phyloP scores from a whole-genome alignment of 2,797 vertebrate species.

The Picus viridis region DNA sequence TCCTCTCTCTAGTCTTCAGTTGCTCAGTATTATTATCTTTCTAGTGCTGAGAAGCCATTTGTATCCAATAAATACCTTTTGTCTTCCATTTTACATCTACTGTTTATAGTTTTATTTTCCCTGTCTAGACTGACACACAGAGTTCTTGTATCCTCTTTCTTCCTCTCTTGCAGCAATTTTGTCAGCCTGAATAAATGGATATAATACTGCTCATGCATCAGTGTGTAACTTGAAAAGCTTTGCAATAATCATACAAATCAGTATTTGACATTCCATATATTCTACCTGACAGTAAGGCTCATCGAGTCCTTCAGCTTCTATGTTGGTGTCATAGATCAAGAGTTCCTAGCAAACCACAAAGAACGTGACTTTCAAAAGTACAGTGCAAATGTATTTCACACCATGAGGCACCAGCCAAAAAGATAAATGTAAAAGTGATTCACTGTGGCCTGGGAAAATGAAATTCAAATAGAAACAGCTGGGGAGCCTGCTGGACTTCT shows the following conservation, averaged over 20 bases:
- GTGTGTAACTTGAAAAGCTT: neutral
- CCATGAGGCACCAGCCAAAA: neutral
- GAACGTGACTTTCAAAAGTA: neutral
- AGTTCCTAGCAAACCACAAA: neutral
- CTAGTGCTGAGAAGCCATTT: neutral
- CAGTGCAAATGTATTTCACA: neutral
- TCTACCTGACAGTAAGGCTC: neutral
- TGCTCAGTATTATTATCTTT: conserved; percentile 10
- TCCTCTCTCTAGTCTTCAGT: neutral
- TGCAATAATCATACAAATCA: neutral
- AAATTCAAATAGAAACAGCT: neutral
- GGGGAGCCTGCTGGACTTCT: neutral
- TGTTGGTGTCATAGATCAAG: neutral
- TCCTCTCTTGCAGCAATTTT: neutral
- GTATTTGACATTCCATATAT: neutral
- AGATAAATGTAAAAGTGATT: neutral
- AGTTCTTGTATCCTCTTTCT: neutral
- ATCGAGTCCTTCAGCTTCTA: neutral
- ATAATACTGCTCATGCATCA: neutral
- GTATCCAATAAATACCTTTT: conserved; percentile 51
- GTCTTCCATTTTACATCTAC: conserved; percentile 38
- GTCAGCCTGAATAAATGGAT: neutral
- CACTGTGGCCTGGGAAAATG: neutral
- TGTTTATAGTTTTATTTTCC: conserved; percentile 25
- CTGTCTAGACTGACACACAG: neutral